Percentiles rank a stretch among this genome's conserved stretches.
These are phyloP conservation scores for Hoplostethus atlanticus DNA, from an alignment of 2,797 vertebrate genomes.

Conservation along the genomic window DNA sequence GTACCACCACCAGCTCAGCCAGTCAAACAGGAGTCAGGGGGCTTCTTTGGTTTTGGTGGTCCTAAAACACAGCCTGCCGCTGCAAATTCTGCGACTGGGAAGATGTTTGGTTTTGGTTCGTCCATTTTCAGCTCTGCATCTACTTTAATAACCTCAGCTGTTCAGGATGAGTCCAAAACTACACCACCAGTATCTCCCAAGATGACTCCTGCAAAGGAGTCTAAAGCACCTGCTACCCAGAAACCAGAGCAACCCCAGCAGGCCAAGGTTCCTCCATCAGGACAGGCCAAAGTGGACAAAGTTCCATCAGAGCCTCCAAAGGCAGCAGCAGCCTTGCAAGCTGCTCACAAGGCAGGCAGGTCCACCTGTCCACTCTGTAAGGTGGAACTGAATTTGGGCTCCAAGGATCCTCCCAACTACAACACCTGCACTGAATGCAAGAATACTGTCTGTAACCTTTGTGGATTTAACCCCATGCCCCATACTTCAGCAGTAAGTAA, in stretches of 20 bases:
- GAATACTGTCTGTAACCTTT: constrained; percentile 92
- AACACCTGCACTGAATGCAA: constrained; percentile 94
- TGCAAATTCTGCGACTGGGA: constrained; percentile 89
- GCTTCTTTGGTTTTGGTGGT: constrained; percentile 71
- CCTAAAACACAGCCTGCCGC: constrained; percentile 81
- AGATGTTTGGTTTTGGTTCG: constrained; percentile 95
- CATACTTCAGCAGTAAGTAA: constrained; percentile 88
- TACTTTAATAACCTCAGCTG: constrained; percentile 90
- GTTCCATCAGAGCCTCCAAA: constrained; percentile 39
- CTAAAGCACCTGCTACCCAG: constrained; percentile 68
- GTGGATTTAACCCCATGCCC: constrained; percentile 96
- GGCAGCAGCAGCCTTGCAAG: constrained; percentile 58
- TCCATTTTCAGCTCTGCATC: constrained; percentile 94
- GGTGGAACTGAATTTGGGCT: constrained; percentile 88
- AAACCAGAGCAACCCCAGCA: constrained; percentile 59
- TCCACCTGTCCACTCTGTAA: constrained; percentile 92
- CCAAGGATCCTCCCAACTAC: constrained; percentile 90
- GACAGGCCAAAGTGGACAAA: constrained; percentile 66
- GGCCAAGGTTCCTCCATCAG: constrained; percentile 52
- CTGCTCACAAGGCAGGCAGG: constrained; percentile 54
- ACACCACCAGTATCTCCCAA: constrained; percentile 82
- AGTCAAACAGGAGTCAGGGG: constrained; percentile 74
- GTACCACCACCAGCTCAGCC: constrained; percentile 68
- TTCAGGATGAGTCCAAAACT: constrained; percentile 82
- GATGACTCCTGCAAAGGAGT: constrained; percentile 73